Percentiles rank a stretch among this genome's conserved stretches.
phyloP scores from a whole-genome alignment of 2,113 vertebrate genomes.

The Fukomys damarensis region DNA sequence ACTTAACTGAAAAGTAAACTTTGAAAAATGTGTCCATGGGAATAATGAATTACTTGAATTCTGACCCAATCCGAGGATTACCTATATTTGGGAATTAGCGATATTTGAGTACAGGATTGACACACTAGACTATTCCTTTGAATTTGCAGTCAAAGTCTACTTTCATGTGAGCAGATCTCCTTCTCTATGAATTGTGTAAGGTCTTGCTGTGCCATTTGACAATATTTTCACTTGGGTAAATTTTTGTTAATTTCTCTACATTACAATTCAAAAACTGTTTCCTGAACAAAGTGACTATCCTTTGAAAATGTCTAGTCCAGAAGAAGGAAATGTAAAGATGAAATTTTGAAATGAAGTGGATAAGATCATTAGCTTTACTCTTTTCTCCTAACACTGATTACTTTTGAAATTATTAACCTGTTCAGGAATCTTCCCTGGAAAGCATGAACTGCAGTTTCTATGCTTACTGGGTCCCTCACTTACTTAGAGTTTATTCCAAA shows the following conservation, averaged over 20 bases:
- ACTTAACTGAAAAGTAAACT: not conserved
- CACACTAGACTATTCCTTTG: not conserved
- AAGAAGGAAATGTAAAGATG: not conserved
- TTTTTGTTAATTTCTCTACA: not conserved
- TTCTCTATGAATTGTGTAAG: not conserved
- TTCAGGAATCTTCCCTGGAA: not conserved
- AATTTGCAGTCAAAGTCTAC: not conserved
- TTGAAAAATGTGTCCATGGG: not conserved
- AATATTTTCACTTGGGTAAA: not conserved
- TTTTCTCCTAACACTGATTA: not conserved
- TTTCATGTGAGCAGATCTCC: not conserved
- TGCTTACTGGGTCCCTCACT: not conserved
- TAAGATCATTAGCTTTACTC: not conserved
- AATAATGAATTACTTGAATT: not conserved
- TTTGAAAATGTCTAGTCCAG: constrained; percentile 3
- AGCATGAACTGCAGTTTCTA: not conserved
- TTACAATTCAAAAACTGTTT: not conserved
- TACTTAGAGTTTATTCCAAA: not conserved
- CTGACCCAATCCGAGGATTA: not conserved
- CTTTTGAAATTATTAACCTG: not conserved
- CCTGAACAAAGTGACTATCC: not conserved
- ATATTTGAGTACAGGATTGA: not conserved
- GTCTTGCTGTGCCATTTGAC: not conserved
- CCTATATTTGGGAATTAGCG: not conserved
- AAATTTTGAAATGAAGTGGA: not conserved